Base-by-base conservation (phyloP, 1,140 invertebrate species). In the Asobara japonica region DNA sequence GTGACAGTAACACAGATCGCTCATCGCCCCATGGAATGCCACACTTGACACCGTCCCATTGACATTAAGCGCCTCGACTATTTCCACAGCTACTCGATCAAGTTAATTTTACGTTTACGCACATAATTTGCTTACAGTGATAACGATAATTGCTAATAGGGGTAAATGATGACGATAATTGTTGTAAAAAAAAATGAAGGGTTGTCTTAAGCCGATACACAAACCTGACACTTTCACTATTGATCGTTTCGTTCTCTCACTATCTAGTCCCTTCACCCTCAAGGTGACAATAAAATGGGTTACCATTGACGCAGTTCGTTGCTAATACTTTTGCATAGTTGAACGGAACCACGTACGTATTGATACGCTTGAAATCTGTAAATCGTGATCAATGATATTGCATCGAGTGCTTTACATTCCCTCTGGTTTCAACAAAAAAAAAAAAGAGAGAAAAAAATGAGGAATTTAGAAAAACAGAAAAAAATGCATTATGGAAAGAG, bases 281-380 rank as follows among this genome's bases (percentile, higher is more conserved):
- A 76, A 76, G 74, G 74, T 71, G 74, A 73, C 74, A 76, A 73
- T 75, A 75, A 75, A 75, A 75, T 75, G 71, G 74, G 71, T 72
- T 71, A 76, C 56, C 64, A 76, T 56, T 76, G 56, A 76, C 74
- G 71, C 30, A 65, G 62, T 69, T 69, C 38, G 18, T 62, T 73
- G 5, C 31, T 66, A 36, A 30, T 61, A 51, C 41, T 33, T 27
- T 66, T 38, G 65, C 65, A 66, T 27, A 41, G 36, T 41, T 66
- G 65, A 41, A 38, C 33, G 51, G 51, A 56, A 56, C 51, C 18
- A 27, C 51, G 22, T 11, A 11, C 31, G 5, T 56, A 45, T 22
- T 56, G 51, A 56, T 56, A 45, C 22, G 51, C 51, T 71, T 56
- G 8, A 36, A 31, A 48, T 69, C 27, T 31, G 38, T 27, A 69